These are phyloP conservation scores for Myotis daubentonii DNA, from an alignment of 2,797 vertebrate species.

Conservation along the genomic window DNA sequence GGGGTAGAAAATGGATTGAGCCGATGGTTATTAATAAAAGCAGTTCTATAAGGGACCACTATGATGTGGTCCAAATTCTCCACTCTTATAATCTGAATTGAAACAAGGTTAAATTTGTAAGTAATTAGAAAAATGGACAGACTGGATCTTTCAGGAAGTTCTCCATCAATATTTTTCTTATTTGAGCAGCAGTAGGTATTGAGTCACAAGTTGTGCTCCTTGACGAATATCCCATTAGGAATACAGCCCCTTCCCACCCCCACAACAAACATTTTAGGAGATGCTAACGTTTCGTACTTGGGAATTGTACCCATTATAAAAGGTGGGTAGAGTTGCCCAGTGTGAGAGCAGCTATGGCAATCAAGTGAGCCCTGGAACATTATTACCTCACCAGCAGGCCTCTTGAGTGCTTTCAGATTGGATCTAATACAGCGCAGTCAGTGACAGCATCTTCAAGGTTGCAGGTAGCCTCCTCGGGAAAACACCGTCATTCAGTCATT, in stretches of 20 bases:
- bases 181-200: background rate
- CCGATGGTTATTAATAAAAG: background rate
- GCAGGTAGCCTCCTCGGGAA: background rate
- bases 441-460: background rate
- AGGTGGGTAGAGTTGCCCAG: background rate
- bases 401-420: background rate
- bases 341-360: background rate
- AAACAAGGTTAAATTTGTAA: conserved; percentile 43
- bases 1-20: background rate
- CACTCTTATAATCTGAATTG: background rate
- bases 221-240: background rate
- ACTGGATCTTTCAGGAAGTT: conserved; percentile 18
- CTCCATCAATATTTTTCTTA: conserved; percentile 15
- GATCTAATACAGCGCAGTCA: background rate
- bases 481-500: background rate
- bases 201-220: background rate
- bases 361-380: background rate
- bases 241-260: background rate
- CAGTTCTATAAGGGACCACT: background rate
- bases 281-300: background rate
- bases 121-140: background rate
- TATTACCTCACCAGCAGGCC: background rate
- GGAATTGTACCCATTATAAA: background rate
- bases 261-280: background rate
- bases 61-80: background rate